Conservation (phyloP, 2,113 vertebrate genomes). For the Brachyhypopomus gauderio region DNA sequence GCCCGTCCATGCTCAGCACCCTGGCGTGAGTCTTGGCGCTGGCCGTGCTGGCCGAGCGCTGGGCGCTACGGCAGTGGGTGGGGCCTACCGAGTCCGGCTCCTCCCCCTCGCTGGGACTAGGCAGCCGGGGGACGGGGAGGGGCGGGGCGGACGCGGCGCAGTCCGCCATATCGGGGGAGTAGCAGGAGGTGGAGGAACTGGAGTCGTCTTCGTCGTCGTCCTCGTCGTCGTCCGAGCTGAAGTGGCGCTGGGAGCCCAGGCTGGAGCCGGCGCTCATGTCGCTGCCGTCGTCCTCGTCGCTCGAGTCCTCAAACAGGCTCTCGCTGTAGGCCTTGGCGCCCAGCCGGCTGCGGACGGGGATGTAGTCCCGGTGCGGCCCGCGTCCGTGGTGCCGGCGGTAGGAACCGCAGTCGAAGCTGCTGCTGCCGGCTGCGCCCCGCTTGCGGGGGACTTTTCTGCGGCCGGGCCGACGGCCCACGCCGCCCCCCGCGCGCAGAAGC, state of each 20-base stretch:
- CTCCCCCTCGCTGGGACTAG: constrained; percentile 68
- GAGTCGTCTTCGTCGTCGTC: constrained; percentile 75
- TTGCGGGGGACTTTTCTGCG: constrained; percentile 77
- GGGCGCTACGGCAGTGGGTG: constrained; percentile 76
- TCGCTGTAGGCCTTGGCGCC: constrained; percentile 81
- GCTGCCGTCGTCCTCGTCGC: constrained; percentile 84
- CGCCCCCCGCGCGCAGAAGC: constrained; percentile 72
- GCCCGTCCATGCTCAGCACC: constrained; percentile 87
- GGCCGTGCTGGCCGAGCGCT: constrained; percentile 84
- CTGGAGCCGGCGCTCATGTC: constrained; percentile 87
- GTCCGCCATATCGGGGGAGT: constrained; percentile 79
- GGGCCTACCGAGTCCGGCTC: constrained; percentile 65
- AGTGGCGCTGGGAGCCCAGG: constrained; percentile 81
- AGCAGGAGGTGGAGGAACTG: constrained; percentile 87
- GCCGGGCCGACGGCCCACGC: constrained; percentile 72
- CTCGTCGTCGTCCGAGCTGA: constrained; percentile 80
- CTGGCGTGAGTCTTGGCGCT: constrained; percentile 89
- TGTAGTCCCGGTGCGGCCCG: constrained; percentile 77
- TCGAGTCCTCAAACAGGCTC: constrained; percentile 85
- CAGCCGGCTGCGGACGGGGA: constrained; percentile 78
- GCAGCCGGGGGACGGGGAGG: constrained; percentile 60
- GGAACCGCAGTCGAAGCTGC: constrained; percentile 79
- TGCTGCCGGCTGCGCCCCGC: constrained; percentile 72
- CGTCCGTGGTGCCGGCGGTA: constrained; percentile 76
- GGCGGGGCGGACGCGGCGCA: constrained; percentile 61